Evolutionary conservation across 1,140 invertebrate genomes (phyloP).

Genomic region (Coelopa frigida): DNA sequence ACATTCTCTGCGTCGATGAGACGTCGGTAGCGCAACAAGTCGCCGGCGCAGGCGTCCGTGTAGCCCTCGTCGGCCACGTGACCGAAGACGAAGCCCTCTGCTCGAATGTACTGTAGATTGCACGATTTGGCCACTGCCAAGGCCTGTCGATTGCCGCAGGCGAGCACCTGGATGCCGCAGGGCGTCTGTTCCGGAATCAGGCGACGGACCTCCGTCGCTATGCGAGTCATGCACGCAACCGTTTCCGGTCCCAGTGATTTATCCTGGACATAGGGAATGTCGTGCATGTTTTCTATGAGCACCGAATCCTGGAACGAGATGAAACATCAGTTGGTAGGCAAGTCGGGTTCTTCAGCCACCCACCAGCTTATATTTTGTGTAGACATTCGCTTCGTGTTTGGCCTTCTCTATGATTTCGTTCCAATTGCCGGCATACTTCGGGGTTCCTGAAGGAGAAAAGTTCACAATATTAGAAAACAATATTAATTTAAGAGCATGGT

Average conservation of each 20-base stretch:
- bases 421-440: conserved; percentile 31
- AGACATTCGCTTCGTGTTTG: conserved; percentile 26
- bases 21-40: conserved; percentile 62
- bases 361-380: conserved; percentile 19
- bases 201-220: conserved; percentile 51
- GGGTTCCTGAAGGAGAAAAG: conserved; percentile 25
- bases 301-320: conserved; percentile 58
- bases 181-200: conserved; percentile 46
- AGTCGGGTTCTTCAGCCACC: not conserved
- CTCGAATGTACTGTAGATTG: conserved; percentile 68
- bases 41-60: conserved; percentile 69
- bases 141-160: conserved; percentile 69
- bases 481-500: not conserved
- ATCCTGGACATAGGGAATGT: conserved; percentile 65
- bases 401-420: conserved; percentile 31
- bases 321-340: no score
- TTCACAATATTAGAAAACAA: conserved; percentile 2
- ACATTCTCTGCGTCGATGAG: conserved; percentile 64
- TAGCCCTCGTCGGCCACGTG: conserved; percentile 80
- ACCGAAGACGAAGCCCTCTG: conserved; percentile 73
- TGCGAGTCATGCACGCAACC: conserved; percentile 59
- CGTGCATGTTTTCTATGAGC: conserved; percentile 82
- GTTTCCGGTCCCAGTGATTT: conserved; percentile 60
- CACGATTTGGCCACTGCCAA: conserved; percentile 67
- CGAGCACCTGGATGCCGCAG: conserved; percentile 65